Conservation (phyloP, 1,140 invertebrate genomes). For the Bombus huntii region DNA sequence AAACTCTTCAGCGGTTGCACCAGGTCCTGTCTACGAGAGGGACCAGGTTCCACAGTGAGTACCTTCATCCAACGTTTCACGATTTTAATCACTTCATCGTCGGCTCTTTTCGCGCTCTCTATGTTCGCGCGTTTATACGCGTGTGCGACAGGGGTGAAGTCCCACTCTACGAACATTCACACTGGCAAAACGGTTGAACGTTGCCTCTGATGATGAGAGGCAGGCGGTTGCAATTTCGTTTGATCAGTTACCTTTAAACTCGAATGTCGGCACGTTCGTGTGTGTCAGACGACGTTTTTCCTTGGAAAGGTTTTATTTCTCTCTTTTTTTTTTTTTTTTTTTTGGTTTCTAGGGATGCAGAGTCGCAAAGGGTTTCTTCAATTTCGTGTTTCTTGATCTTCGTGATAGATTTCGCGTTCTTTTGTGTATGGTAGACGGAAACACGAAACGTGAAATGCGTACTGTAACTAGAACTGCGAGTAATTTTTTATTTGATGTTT, state of each 20-base stretch:
- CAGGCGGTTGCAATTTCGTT: background rate
- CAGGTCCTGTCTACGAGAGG: constrained; percentile 76
- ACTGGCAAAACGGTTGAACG: background rate
- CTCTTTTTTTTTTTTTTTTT: too few species aligned
- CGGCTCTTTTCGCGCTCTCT: background rate
- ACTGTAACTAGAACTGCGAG: background rate
- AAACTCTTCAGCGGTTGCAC: constrained; percentile 78
- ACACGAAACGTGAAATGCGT: background rate
- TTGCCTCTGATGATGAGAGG: background rate
- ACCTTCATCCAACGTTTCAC: constrained; percentile 4
- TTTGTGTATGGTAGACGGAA: background rate
- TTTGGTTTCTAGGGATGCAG: too few species aligned
- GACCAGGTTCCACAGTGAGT: constrained; percentile 80
- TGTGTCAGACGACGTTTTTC: background rate
- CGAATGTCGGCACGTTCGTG: background rate
- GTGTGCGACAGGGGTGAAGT: background rate
- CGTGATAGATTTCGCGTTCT: too few species aligned
- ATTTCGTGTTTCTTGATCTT: background rate
- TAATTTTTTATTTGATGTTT: background rate
- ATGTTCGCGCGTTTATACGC: background rate
- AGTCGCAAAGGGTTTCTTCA: background rate
- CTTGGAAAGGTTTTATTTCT: too few species aligned
- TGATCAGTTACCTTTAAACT: constrained; percentile 22
- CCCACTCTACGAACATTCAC: background rate
- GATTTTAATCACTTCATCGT: constrained; percentile 47